Conservation (phyloP, 2,888 invertebrate species). For the Boloria euphrosyne region DNA sequence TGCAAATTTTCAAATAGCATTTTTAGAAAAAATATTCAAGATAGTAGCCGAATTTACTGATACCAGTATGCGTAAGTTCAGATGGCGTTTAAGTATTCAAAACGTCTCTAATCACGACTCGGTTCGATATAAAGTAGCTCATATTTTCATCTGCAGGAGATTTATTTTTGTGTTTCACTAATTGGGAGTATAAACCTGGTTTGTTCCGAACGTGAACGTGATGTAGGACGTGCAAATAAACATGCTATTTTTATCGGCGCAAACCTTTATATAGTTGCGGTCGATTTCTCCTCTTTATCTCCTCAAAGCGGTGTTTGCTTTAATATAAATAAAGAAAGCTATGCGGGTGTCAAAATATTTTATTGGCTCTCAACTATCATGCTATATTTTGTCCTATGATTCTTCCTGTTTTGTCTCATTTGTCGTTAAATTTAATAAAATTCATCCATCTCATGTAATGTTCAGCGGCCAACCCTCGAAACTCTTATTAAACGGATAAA, state of each 20-base stretch:
- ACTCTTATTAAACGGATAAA: slow-evolving; percentile 11
- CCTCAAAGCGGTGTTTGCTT: slow-evolving; percentile 77
- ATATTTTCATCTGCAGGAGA: slow-evolving; percentile 54
- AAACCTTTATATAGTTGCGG: slow-evolving; percentile 82
- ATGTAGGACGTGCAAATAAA: slow-evolving; percentile 83
- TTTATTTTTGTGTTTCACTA: slow-evolving; percentile 54
- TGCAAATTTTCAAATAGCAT: slow-evolving; percentile 66
- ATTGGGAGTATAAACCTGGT: slow-evolving; percentile 55
- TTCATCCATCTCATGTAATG: not conserved
- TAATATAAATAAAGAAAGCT: slow-evolving; percentile 74
- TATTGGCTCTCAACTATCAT: slow-evolving; percentile 31
- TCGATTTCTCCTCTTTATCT: slow-evolving; percentile 81
- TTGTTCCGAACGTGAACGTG: slow-evolving; percentile 59
- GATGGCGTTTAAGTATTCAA: slow-evolving; percentile 50
- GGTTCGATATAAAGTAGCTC: slow-evolving; percentile 53
- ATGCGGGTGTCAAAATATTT: slow-evolving; percentile 62
- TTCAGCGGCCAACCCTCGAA: slow-evolving; percentile 21
- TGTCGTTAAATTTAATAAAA: not conserved
- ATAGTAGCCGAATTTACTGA: slow-evolving; percentile 78
- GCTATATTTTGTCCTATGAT: slow-evolving; percentile 41
- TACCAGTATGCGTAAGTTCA: slow-evolving; percentile 73
- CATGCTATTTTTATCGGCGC: slow-evolving; percentile 80
- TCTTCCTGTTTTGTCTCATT: slow-evolving; percentile 31
- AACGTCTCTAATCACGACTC: slow-evolving; percentile 46
- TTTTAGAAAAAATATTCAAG: slow-evolving; percentile 63